phyloP scores from a whole-genome alignment of 1,140 invertebrate genomes.

The Diorhabda elongata region DNA sequence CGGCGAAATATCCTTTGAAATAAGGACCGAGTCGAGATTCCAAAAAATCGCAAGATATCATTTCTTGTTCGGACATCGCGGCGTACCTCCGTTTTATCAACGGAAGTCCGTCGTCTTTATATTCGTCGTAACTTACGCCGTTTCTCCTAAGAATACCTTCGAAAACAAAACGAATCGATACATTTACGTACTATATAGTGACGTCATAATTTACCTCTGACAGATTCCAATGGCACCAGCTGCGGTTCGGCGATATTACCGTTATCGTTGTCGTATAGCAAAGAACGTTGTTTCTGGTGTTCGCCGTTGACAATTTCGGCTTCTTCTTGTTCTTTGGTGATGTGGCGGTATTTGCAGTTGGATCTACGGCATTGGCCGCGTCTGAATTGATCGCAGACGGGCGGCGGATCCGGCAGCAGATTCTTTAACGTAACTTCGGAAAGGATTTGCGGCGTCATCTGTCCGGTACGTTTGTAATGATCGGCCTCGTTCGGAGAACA shows the following conservation, averaged over 20 bases:
- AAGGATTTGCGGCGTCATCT: conserved; percentile 60
- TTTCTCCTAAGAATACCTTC: conserved; percentile 24
- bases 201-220: conserved; percentile 19
- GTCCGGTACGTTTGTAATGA: conserved; percentile 64
- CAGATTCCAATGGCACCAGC: conserved; percentile 13
- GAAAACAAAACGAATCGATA: not conserved
- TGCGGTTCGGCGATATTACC: conserved; percentile 28
- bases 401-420: conserved; percentile 48
- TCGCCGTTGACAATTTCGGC: conserved; percentile 42
- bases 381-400: conserved; percentile 72
- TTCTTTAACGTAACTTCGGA: conserved; percentile 48
- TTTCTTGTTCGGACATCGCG: conserved; percentile 22
- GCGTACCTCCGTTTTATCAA: conserved; percentile 37
- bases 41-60: conserved; percentile 23
- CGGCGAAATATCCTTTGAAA: conserved; percentile 45
- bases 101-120: conserved; percentile 35
- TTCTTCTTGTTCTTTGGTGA: conserved; percentile 51
- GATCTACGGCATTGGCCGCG: conserved; percentile 65
- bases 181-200: not conserved
- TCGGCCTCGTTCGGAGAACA: conserved; percentile 73
- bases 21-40: conserved; percentile 23
- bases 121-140: conserved; percentile 32
- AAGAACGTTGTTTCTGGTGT: conserved; percentile 18
- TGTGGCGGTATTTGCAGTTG: conserved; percentile 53
- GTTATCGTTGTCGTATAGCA: conserved; percentile 24